Evolutionary conservation across 2,888 invertebrate species (phyloP).

Genomic region (Parascotia fuliginaria): DNA sequence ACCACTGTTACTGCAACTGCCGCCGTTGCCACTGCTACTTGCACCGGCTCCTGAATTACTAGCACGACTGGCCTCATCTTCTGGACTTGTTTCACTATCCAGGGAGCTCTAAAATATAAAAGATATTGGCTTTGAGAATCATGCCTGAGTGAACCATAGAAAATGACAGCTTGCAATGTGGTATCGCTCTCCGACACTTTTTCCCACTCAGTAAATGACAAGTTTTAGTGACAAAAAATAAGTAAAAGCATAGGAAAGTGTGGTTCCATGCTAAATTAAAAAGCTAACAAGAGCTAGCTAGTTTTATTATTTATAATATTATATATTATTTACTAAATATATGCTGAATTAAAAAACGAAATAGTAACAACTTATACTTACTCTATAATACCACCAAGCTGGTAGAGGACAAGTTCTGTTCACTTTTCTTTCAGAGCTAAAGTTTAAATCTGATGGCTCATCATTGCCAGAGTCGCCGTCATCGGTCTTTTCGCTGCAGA

Average conservation of each 20-base stretch:
- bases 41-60: constrained; percentile 69
- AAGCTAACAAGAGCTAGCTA: no score
- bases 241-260: no score
- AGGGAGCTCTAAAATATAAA: constrained; percentile 73
- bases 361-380: constrained; percentile 44
- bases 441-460: constrained; percentile 92
- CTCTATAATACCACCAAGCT: constrained; percentile 72
- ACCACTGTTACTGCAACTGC: constrained; percentile 28
- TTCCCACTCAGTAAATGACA: no score
- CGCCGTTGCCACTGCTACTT: constrained; percentile 63
- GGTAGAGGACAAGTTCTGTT: constrained; percentile 67
- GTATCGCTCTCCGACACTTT: no score
- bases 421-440: constrained; percentile 80
- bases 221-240: no score
- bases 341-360: background rate
- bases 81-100: constrained; percentile 79
- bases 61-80: constrained; percentile 73
- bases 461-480: constrained; percentile 98
- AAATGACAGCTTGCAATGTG: no score
- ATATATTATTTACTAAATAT: no score
- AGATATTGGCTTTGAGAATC: no score
- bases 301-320: no score
- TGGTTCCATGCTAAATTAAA: no score
- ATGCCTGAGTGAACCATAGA: no score
- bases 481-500: constrained; percentile 88